Evolutionary conservation across 2,888 invertebrate genomes (phyloP), one percentile per base, ranked within the genome.

Genomic region (Rhogogaster chlorosoma): DNA sequence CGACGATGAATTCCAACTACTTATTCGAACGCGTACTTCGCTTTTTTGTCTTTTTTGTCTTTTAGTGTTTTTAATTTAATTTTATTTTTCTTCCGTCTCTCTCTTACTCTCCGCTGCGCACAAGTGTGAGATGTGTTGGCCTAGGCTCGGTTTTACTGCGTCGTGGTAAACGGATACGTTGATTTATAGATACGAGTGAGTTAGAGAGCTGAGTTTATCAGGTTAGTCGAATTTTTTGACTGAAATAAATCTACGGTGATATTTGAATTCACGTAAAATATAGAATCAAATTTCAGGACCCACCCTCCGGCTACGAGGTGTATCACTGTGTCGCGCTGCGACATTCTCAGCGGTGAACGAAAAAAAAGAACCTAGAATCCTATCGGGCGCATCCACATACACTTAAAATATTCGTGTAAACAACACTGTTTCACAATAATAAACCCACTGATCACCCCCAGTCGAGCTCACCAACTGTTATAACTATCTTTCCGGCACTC

Each of bases 271-370:
- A 7, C 7, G 10, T 42, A 57, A 53, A n/a, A 70, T 18, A 36
- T 70, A 86, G 83, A 86, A 87, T 77, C 86, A 84, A 86, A 86
- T 84, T 86, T 86, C 86, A 70, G 88, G 88, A 96, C 98, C 96
- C 95, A 99, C 99, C 98, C 98, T 95, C 99, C 99, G 94, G 98
- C 98, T 91, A 98, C 95, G 92, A 99, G 96, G 95, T 99, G 98
- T 94, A 98, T 98, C 90, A 98, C 96, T 89, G 98, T 98, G 94
- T 98, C 98, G 94, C 95, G 95, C 94, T 97, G 96, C 95, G 96
- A 95, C 96, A 96, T 96, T 89, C 61, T 80, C 73, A 26, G 57
- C 85, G 84, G 83, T n/a, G 78, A 38, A 64, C 57, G 78, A 82
- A 53, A 38, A 15, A 36, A 36, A 36, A 22, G 36, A 80, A 29